Base-by-base conservation (phyloP, 1,140 invertebrate species). In the Micrasema longulum region DNA sequence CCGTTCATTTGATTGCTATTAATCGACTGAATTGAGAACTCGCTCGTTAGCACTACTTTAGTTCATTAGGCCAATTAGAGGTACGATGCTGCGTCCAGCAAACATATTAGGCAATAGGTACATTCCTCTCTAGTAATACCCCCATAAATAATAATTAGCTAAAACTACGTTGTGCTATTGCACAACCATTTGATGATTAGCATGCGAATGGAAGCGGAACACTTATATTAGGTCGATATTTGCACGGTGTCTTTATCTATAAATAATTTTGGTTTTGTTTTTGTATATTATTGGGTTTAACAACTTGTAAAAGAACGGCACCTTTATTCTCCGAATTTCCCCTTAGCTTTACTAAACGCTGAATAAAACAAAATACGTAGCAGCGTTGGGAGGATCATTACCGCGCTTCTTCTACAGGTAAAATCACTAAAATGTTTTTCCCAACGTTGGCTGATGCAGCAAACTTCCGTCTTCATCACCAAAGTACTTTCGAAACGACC, bases 11-110 rank as follows among this genome's bases (percentile, higher is more conserved):
- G 36, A 45, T 22, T 23, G 22, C 41, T 9, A 48, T 64, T 48
- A 48, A 64, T 64, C 45, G n/a, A 43, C 11, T 48, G 47, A 64
- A 64, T 64, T 64, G 14, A 16, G 14, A 14, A 47, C 18, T 47
- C 62, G 43, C 43, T 64, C 16, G 43, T 64, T 63, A 31, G 18
- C 35, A 45, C 22, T 35, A 48, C 41, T 64, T 60, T 47, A 47
- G 22, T 47, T 41, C 23, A 64, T 47, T 64, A 64, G 20, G 20
- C 12, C 43, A 64, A 64, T 64, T 64, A 64, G 62, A 41, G 53
- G 31, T 31, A 36, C 10, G 12, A n/a, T 16, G 26, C n/a, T 3
- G 45, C 26, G 62, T 47, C 62, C 62, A 31, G 62, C 62, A 47
- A 64, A 64, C 45, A 47, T 14, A 35, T 64, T 22, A 36, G 16